Percentiles rank a stretch among this genome's conserved stretches.
These are phyloP conservation scores for Sparus aurata DNA, from an alignment of 2,797 vertebrate genomes.

Conservation along the genomic window DNA sequence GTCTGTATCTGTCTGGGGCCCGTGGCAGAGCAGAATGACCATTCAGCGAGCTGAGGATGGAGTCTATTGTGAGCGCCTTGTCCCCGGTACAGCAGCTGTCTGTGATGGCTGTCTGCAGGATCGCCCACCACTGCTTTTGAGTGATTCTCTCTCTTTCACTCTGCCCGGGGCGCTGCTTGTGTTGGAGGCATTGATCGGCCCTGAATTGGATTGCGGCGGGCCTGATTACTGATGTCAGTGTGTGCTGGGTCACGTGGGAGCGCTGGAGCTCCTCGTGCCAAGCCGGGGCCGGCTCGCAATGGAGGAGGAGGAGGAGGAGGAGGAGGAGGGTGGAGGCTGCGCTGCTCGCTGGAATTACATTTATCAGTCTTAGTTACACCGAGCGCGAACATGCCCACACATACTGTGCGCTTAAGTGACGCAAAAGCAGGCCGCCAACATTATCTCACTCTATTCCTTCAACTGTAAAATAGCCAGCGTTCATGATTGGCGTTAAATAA, in stretches of 20 bases:
- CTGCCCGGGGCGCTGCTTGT: constrained; percentile 67
- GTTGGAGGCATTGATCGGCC: constrained; percentile 82
- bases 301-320: background rate
- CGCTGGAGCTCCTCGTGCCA: constrained; percentile 63
- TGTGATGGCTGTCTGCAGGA: constrained; percentile 64
- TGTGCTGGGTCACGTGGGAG: constrained; percentile 76
- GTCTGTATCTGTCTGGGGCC: constrained; percentile 54
- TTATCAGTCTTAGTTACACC: constrained; percentile 72
- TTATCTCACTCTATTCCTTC: constrained; percentile 39
- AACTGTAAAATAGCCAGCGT: background rate
- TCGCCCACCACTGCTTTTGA: constrained; percentile 63
- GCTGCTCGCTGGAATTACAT: constrained; percentile 61
- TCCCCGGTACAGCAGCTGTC: constrained; percentile 54
- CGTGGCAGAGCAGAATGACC: constrained; percentile 66
- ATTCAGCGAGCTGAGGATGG: constrained; percentile 44
- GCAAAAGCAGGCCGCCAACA: constrained; percentile 37
- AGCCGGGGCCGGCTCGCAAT: constrained; percentile 30
- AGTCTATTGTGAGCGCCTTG: constrained; percentile 54
- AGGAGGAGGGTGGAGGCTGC: background rate
- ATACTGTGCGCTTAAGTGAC: constrained; percentile 52
- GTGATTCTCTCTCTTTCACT: constrained; percentile 68
- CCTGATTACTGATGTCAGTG: constrained; percentile 85
- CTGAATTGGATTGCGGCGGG: constrained; percentile 81
- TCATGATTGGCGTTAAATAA: constrained; percentile 40
- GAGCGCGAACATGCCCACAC: constrained; percentile 61